phyloP scores from a whole-genome alignment of 2,888 invertebrate genomes.

The Ypsolopha scabrella region DNA sequence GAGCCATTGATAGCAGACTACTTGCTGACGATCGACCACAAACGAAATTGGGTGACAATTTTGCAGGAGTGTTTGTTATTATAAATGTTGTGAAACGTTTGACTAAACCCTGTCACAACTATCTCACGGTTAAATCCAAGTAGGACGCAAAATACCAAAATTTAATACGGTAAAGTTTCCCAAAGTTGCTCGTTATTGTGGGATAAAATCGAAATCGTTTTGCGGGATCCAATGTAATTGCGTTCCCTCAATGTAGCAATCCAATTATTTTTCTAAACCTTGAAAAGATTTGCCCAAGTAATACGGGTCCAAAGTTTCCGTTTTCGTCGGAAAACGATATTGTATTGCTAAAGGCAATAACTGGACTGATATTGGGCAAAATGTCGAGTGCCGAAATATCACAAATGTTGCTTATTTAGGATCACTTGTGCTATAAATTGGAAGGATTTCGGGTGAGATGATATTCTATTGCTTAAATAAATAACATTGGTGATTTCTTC shows the following conservation, averaged over 20 bases:
- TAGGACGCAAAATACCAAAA: slow-evolving; percentile 20
- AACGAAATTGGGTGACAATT: too few species aligned
- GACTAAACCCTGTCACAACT: not conserved
- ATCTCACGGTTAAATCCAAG: slow-evolving; percentile 2
- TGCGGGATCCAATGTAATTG: slow-evolving; percentile 48
- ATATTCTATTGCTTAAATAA: too few species aligned
- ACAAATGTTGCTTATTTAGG: not conserved
- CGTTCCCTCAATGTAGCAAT: slow-evolving; percentile 54
- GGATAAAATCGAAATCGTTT: slow-evolving; percentile 43
- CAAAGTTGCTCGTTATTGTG: slow-evolving; percentile 36
- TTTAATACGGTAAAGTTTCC: slow-evolving; percentile 47
- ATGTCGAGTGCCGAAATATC: slow-evolving; percentile 4
- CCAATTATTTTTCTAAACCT: slow-evolving; percentile 63
- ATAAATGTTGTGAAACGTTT: not conserved
- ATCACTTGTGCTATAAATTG: not conserved
- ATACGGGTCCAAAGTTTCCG: slow-evolving; percentile 37
- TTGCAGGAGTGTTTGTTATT: too few species aligned
- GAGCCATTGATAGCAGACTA: too few species aligned
- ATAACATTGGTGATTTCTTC: too few species aligned
- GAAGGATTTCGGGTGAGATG: too few species aligned
- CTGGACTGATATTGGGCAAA: slow-evolving; percentile 3
- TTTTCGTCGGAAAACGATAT: slow-evolving; percentile 53
- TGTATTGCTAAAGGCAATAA: slow-evolving; percentile 18
- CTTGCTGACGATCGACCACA: too few species aligned
- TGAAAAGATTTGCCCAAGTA: slow-evolving; percentile 49